A percentile compares a stretch with the other conserved stretches of the same genome.
These are phyloP conservation scores for Hydriomena furcata DNA, from an alignment of 2,888 invertebrate species.

Conservation along the genomic window DNA sequence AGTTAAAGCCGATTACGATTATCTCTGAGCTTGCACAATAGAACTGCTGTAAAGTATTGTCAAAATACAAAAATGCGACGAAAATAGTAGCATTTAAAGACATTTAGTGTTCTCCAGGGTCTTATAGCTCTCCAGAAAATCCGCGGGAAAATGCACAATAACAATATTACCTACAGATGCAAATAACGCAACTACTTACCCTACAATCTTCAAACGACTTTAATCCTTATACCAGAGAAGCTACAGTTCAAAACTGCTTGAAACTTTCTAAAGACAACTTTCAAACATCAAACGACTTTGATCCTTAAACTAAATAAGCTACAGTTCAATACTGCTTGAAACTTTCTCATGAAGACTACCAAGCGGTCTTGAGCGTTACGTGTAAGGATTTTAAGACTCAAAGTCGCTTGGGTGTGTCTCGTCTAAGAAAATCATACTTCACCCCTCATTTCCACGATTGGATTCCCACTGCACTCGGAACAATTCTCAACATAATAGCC, in stretches of 20 bases:
- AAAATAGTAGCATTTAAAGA: slow-evolving; percentile 15
- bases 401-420: not conserved
- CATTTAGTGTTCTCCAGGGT: slow-evolving; percentile 11
- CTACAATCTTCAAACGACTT: not conserved
- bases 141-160: slow-evolving; percentile 54
- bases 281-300: not conserved
- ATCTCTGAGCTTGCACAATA: too few relatives aligned
- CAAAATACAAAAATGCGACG: not conserved
- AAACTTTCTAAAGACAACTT: not conserved
- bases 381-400: not conserved
- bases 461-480: slow-evolving; percentile 20
- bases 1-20: too few relatives aligned
- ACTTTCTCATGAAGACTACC: too few relatives aligned
- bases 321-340: not conserved
- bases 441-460: slow-evolving; percentile 27
- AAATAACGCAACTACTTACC: slow-evolving; percentile 35
- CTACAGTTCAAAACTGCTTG: not conserved
- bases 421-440: slow-evolving; percentile 14
- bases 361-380: not conserved
- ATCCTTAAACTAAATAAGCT: slow-evolving; percentile 2
- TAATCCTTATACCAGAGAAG: slow-evolving; percentile 3
- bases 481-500: slow-evolving; percentile 16
- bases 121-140: slow-evolving; percentile 38
- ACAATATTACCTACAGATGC: slow-evolving; percentile 50
- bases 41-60: too few relatives aligned